Evolutionary conservation across 2,888 invertebrate genomes (phyloP).

Genomic region (Lithophane socia): DNA sequence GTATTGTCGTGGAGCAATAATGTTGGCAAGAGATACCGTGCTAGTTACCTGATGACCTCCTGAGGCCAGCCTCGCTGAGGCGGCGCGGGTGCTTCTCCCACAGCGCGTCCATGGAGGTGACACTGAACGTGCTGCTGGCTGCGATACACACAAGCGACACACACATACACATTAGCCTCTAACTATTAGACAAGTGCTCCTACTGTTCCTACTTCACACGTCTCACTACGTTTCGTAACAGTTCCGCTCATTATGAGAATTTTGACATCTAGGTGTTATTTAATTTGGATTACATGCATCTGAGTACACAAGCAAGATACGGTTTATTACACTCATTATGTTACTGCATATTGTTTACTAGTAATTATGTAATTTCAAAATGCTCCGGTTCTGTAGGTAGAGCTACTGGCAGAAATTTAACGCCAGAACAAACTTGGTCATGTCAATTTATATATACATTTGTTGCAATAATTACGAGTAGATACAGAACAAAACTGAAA

Average conservation of each 20-base stretch:
- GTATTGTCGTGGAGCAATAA: constrained; percentile 61
- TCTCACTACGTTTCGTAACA: constrained; percentile 51
- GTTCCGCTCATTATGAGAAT: constrained; percentile 44
- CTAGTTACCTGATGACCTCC: constrained; percentile 93
- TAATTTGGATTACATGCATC: constrained; percentile 51
- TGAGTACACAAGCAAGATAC: constrained; percentile 38
- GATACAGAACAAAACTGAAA: constrained; percentile 10
- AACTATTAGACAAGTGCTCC: constrained; percentile 75
- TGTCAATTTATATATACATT: constrained; percentile 30
- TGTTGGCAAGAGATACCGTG: constrained; percentile 64
- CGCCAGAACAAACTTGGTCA: constrained; percentile 28
- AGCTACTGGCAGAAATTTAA: not conserved
- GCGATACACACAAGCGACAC: constrained; percentile 87
- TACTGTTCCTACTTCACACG: constrained; percentile 69
- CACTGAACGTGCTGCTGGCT: constrained; percentile 91
- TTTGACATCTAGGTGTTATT: constrained; percentile 55
- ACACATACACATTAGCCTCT: constrained; percentile 88
- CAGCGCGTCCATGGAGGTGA: constrained; percentile 93
- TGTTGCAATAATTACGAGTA: constrained; percentile 18
- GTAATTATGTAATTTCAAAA: constrained; percentile 40
- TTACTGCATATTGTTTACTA: constrained; percentile 35
- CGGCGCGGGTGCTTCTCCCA: constrained; percentile 94
- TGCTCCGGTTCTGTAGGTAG: constrained; percentile 9
- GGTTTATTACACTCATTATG: constrained; percentile 47
- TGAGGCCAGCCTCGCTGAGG: constrained; percentile 94